These are phyloP conservation scores for Bos taurus DNA, from an alignment of 2,113 vertebrate genomes.

Conservation along the genomic window ARS-UCD2.0 NC_037357.1:21765001-21765500, in stretches of 20 bases:
- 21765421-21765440: not conserved
- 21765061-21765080: slow-evolving; percentile 1
- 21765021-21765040: slow-evolving; percentile 18
- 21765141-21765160: slow-evolving; percentile 26
- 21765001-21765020: not conserved
- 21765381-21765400: not conserved
- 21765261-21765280: not conserved
- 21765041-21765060: slow-evolving; percentile 20
- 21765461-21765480: not conserved
- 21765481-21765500: not conserved
- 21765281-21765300: not conserved
- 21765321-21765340: not conserved
- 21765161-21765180: slow-evolving; percentile 5
- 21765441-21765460: not conserved
- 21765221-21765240: not conserved
- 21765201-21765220: not conserved
- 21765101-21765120: slow-evolving; percentile 15
- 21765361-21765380: not conserved
- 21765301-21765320: not conserved
- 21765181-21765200: not conserved
- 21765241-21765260: not conserved
- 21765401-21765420: not conserved
- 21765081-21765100: slow-evolving; percentile 8
- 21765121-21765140: not conserved
- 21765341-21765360: slow-evolving; percentile 3